Conservation (phyloP, 2,113 vertebrate genomes). For the Scopus umbretta region DNA sequence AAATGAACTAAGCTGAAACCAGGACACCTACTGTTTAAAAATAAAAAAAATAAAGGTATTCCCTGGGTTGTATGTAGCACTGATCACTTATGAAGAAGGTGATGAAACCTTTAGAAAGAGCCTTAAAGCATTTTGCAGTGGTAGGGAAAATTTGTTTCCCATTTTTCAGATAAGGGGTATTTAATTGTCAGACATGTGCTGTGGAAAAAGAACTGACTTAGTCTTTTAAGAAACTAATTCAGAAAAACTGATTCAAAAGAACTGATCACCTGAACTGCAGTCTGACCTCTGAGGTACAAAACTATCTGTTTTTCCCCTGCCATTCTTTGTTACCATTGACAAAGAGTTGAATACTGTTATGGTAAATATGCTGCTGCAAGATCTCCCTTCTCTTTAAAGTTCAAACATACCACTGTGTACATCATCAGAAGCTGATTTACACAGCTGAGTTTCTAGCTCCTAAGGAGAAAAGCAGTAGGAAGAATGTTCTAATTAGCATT, state of each 20-base stretch:
- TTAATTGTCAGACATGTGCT: background rate
- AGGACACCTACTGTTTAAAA: background rate
- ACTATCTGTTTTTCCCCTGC: background rate
- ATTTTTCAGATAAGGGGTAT: background rate
- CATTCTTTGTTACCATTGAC: background rate
- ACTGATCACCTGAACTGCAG: background rate
- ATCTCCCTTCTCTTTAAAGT: background rate
- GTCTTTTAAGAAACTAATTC: background rate
- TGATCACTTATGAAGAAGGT: background rate
- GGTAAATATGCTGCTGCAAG: background rate
- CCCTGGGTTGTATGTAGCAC: background rate
- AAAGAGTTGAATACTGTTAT: background rate
- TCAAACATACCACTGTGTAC: constrained; percentile 21
- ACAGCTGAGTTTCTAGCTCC: constrained; percentile 11
- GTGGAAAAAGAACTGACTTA: background rate
- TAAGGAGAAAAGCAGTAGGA: constrained; percentile 32
- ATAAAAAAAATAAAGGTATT: background rate
- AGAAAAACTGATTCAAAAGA: background rate
- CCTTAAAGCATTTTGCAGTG: background rate
- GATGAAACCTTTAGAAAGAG: background rate
- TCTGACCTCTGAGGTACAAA: background rate
- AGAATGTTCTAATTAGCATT: constrained; percentile 23
- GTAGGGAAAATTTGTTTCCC: background rate
- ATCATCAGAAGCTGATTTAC: constrained; percentile 53
- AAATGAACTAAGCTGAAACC: no score